These are phyloP conservation scores for Nephrotoma flavescens DNA, from an alignment of 2,888 invertebrate species.

Conservation along the genomic window DNA sequence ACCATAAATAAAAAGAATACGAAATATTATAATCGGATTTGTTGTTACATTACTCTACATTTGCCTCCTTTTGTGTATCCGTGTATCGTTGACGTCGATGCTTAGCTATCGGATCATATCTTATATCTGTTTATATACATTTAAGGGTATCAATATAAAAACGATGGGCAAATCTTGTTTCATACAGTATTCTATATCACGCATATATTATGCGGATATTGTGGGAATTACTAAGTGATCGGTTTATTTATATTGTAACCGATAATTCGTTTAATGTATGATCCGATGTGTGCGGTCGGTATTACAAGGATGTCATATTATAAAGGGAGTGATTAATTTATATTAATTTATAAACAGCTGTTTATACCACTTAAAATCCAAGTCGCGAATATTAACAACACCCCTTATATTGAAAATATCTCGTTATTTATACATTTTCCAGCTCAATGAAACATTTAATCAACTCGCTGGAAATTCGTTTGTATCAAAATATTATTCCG, in stretches of 20 bases:
- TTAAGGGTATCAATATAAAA: background rate
- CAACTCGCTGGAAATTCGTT: background rate
- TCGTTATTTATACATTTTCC: background rate
- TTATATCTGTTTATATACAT: background rate
- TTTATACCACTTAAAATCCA: background rate
- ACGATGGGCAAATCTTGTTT: background rate
- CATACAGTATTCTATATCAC: background rate
- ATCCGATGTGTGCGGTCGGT: background rate
- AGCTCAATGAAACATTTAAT: background rate
- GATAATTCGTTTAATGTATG: background rate
- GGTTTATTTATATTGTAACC: background rate
- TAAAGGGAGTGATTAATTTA: background rate
- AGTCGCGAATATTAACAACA: background rate
- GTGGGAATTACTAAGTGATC: background rate
- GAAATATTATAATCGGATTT: background rate
- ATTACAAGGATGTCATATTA: background rate
- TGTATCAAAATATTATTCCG: background rate
- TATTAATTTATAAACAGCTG: background rate
- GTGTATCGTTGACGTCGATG: background rate
- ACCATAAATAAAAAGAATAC: background rate
- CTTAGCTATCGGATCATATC: background rate
- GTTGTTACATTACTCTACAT: background rate
- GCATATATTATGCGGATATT: background rate
- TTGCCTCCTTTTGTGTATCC: background rate
- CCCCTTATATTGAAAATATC: background rate